phyloP scores from a whole-genome alignment of 2,888 invertebrate genomes.

The Yponomeuta sedellus region DNA sequence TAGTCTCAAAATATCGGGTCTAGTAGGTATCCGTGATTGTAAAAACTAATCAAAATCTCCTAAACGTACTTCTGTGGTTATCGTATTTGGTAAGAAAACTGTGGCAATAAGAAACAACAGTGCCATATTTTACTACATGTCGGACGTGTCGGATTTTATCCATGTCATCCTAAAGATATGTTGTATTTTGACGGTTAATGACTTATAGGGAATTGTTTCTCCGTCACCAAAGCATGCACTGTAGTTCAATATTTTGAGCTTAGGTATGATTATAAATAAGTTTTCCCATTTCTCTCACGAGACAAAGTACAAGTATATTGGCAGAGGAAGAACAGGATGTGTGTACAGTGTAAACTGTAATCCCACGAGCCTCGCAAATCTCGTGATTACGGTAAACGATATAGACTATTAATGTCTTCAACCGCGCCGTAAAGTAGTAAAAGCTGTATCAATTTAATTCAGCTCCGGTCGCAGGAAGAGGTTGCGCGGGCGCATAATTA shows the following conservation, averaged over 20 bases:
- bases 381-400: conserved; percentile 2
- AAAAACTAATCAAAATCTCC: background rate
- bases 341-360: background rate
- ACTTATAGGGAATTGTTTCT: too few species aligned
- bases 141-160: background rate
- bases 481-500: conserved; percentile 31
- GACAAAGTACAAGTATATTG: background rate
- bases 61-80: background rate
- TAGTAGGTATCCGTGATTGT: background rate
- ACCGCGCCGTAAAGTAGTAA: conserved; percentile 27
- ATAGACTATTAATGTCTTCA: background rate
- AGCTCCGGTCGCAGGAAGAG: conserved; percentile 29
- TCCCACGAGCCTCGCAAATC: background rate
- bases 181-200: background rate
- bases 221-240: too few species aligned
- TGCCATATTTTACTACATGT: background rate
- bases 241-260: too few species aligned
- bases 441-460: conserved; percentile 33
- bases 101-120: background rate
- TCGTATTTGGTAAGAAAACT: background rate
- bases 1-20: background rate
- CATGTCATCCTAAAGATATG: background rate
- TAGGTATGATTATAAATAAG: too few species aligned
- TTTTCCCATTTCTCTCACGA: background rate
- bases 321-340: background rate